Percentiles rank a stretch among this genome's conserved stretches.
Evolutionary conservation across 2,113 vertebrate genomes (phyloP).

Genomic region (Heterocephalus glaber): DNA sequence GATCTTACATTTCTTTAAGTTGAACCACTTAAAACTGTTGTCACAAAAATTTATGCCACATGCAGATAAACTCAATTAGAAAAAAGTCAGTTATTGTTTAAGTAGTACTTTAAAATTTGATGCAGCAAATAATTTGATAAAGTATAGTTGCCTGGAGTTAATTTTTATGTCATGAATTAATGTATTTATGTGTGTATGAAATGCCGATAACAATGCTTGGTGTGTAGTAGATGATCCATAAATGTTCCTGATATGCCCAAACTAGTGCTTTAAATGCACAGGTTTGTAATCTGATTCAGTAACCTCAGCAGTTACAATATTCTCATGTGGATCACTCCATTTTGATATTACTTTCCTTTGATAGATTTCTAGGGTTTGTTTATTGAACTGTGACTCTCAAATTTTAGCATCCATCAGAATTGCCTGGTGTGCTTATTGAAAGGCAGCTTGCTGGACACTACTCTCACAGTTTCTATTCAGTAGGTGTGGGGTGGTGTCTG

Average conservation of each 20-base stretch:
- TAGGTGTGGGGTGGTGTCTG: not conserved
- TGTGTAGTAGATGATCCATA: not conserved
- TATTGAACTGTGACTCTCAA: not conserved
- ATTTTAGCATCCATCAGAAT: not conserved
- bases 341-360: slow-evolving; percentile 29
- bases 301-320: not conserved
- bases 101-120: slow-evolving; percentile 26
- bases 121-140: not conserved
- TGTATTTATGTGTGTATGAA: not conserved
- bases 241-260: not conserved
- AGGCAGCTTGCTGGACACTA: slow-evolving; percentile 36
- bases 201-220: not conserved
- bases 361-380: not conserved
- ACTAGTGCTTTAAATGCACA: not conserved
- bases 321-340: not conserved
- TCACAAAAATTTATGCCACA: slow-evolving; percentile 18
- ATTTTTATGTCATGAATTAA: slow-evolving; percentile 9
- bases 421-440: not conserved
- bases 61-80: not conserved
- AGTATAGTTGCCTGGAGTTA: not conserved
- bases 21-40: not conserved
- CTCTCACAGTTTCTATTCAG: not conserved
- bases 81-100: slow-evolving; percentile 21
- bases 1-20: not conserved
- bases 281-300: not conserved